These are phyloP conservation scores for Argynnis bischoffii DNA, from an alignment of 2,888 invertebrate genomes.

Conservation along the genomic window DNA sequence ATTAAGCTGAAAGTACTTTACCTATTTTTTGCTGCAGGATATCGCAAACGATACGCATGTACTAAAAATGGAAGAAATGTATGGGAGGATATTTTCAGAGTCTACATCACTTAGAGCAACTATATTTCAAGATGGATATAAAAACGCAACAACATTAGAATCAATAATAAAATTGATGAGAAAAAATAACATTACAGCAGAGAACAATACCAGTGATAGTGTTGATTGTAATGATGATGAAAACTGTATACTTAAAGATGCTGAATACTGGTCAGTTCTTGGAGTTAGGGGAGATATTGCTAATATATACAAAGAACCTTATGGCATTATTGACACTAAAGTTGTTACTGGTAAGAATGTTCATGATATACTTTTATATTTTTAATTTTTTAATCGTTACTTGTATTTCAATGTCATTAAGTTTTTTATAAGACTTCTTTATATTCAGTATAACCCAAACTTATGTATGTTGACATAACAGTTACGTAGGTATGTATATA, in stretches of 20 bases:
- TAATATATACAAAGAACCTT: constrained; percentile 53
- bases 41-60: constrained; percentile 63
- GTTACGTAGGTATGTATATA: not conserved
- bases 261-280: constrained; percentile 60
- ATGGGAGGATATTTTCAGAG: constrained; percentile 66
- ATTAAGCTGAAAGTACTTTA: not conserved
- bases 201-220: constrained; percentile 52
- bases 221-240: constrained; percentile 50
- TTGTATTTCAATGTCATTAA: not conserved
- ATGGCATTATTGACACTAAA: constrained; percentile 83
- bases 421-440: too few species aligned
- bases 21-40: constrained; percentile 54
- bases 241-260: constrained; percentile 57
- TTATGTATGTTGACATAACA: too few species aligned
- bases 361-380: constrained; percentile 3
- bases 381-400: constrained; percentile 3
- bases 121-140: constrained; percentile 61
- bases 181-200: constrained; percentile 65
- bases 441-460: too few species aligned
- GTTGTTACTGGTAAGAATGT: constrained; percentile 67
- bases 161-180: constrained; percentile 69
- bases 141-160: constrained; percentile 67
- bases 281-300: constrained; percentile 71
- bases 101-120: constrained; percentile 64
- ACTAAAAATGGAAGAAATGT: constrained; percentile 60